phyloP scores from a whole-genome alignment of 2,888 invertebrate genomes.

The Beris morrisii region DNA sequence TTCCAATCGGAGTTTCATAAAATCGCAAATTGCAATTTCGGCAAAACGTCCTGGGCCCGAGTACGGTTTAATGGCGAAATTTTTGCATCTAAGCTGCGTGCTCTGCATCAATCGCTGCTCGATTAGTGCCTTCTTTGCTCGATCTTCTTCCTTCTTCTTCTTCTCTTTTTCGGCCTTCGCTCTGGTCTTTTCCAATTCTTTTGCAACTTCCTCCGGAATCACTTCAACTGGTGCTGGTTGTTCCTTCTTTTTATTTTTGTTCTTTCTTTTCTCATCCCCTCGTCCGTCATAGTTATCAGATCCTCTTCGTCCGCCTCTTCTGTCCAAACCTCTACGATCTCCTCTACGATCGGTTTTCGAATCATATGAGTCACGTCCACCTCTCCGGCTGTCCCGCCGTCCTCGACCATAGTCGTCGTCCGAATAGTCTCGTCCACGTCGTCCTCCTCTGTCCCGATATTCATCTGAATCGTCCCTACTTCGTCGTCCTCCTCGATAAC shows the following conservation, averaged over 20 bases:
- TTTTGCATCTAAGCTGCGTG: not conserved
- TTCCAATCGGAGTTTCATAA: constrained; percentile 14
- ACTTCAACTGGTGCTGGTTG: not conserved
- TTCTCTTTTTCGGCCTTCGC: constrained; percentile 2
- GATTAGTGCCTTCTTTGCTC: constrained; percentile 8
- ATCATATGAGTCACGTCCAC: not conserved
- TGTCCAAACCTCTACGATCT: not conserved
- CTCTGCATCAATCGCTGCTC: constrained; percentile 3
- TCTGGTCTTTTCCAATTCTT: constrained; percentile 8
- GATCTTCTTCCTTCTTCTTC: constrained; percentile 10
- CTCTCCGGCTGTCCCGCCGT: not conserved
- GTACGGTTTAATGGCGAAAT: constrained; percentile 3
- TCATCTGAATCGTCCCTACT: not conserved
- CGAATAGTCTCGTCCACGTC: not conserved
- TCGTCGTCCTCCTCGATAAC: not conserved
- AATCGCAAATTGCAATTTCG: constrained; percentile 9
- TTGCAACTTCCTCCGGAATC: not conserved
- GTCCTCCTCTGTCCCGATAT: not conserved
- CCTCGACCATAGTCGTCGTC: not conserved
- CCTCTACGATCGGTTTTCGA: not conserved
- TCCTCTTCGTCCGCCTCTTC: not conserved
- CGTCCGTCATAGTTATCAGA: not conserved
- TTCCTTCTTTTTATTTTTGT: not conserved
- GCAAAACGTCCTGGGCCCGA: constrained; percentile 13
- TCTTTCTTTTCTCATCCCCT: not conserved